Conservation (phyloP, 2,888 invertebrate genomes). For the Chironomus riparius region DNA sequence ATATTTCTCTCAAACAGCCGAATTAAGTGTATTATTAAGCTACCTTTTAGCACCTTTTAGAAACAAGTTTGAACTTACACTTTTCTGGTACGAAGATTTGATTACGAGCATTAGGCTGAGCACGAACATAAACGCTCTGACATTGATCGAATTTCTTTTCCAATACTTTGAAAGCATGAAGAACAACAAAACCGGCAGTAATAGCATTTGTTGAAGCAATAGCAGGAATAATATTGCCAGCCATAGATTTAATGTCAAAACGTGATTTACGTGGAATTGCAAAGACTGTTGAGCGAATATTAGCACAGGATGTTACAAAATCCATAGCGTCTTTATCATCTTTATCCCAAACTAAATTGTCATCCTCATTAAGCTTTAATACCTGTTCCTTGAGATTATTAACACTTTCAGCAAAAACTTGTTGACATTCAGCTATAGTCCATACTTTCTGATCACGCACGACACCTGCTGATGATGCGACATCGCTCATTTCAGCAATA, state of each 20-base stretch:
- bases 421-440: slow-evolving; percentile 65
- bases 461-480: slow-evolving; percentile 45
- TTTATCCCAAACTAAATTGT: slow-evolving; percentile 92
- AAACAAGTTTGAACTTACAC: no score
- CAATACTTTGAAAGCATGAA: slow-evolving; percentile 74
- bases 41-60: no score
- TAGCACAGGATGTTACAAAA: slow-evolving; percentile 93
- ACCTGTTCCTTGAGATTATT: slow-evolving; percentile 53
- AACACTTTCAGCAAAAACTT: slow-evolving; percentile 62
- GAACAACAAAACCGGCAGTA: slow-evolving; percentile 89
- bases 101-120: slow-evolving; percentile 62
- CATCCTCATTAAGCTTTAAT: slow-evolving; percentile 46
- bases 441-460: slow-evolving; percentile 69
- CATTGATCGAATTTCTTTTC: slow-evolving; percentile 56
- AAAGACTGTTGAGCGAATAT: slow-evolving; percentile 85
- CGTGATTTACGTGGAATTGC: slow-evolving; percentile 76
- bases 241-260: slow-evolving; percentile 97
- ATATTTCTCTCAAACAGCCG: no score
- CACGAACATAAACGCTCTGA: slow-evolving; percentile 66
- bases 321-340: slow-evolving; percentile 90
- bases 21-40: no score
- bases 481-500: slow-evolving; percentile 6
- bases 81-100: slow-evolving; percentile 66
- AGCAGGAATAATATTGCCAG: slow-evolving; percentile 98
- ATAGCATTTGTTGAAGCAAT: slow-evolving; percentile 99